phyloP scores from a whole-genome alignment of 2,113 vertebrate genomes.

The Istiophorus platypterus region DNA sequence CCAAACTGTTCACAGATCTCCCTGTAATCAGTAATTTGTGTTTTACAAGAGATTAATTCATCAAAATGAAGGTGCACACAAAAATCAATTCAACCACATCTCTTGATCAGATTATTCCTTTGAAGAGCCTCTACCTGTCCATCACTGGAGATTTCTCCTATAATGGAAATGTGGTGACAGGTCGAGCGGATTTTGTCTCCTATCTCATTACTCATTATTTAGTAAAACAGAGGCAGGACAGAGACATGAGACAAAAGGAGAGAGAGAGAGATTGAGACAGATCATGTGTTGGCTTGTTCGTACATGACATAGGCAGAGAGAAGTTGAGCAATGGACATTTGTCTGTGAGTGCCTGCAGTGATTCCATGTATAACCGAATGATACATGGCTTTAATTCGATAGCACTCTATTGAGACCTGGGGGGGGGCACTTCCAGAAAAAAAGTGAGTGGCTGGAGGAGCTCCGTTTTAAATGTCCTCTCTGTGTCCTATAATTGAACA shows the following conservation, averaged over 20 bases:
- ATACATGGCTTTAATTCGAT: constrained; percentile 81
- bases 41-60: constrained; percentile 29
- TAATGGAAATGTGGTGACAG: constrained; percentile 34
- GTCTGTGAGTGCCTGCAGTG: constrained; percentile 39
- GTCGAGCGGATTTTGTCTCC: constrained; percentile 28
- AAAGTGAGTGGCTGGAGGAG: constrained; percentile 58
- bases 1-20: not conserved
- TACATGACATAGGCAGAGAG: constrained; percentile 27
- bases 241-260: constrained; percentile 49
- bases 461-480: constrained; percentile 61
- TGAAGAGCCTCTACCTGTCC: constrained; percentile 19
- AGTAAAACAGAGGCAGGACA: constrained; percentile 37
- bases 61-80: not conserved
- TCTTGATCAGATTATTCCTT: constrained; percentile 25
- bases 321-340: constrained; percentile 55
- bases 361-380: constrained; percentile 64
- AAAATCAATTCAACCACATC: constrained; percentile 32
- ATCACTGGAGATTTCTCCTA: constrained; percentile 29
- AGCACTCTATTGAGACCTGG: constrained; percentile 62
- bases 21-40: constrained; percentile 10
- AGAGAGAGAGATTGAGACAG: constrained; percentile 43
- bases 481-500: constrained; percentile 80
- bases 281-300: constrained; percentile 41
- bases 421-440: constrained; percentile 55
- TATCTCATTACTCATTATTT: constrained; percentile 58